phyloP scores from a whole-genome alignment of 2,797 vertebrate species.

The Labeo calbasu region DNA sequence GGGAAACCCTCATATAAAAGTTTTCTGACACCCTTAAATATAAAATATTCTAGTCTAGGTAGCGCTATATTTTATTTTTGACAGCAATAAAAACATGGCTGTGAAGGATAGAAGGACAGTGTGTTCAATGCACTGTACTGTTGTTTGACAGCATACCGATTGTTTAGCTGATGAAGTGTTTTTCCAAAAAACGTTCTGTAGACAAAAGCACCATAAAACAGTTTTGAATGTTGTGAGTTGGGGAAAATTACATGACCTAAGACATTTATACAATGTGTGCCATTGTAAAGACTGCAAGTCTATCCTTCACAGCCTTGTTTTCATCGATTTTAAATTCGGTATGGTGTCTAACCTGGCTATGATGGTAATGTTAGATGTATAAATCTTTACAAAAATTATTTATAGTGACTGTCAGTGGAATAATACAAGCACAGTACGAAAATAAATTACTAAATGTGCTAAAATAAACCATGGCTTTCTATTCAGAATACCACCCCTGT shows the following conservation, averaged over 20 bases:
- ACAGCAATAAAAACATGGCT: too few species aligned
- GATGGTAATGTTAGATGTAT: background rate
- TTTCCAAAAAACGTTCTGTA: background rate
- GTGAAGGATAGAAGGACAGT: too few species aligned
- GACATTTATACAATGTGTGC: background rate
- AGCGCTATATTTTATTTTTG: too few species aligned
- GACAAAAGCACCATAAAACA: background rate
- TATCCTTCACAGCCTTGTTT: background rate
- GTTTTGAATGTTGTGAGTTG: background rate
- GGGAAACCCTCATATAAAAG: too few species aligned
- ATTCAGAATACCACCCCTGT: background rate
- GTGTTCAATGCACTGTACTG: too few species aligned
- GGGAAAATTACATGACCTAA: background rate
- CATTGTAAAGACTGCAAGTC: background rate
- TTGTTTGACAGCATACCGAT: too few species aligned
- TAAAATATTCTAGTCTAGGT: background rate
- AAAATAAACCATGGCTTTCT: background rate
- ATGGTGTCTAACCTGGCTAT: background rate
- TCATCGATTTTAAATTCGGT: background rate
- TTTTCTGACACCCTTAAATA: background rate
- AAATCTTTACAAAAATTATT: background rate
- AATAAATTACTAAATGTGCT: background rate
- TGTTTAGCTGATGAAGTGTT: background rate
- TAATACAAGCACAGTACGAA: background rate
- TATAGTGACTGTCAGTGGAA: background rate